Conservation (phyloP, 2,113 vertebrate genomes). For the Calidris pugnax region DNA sequence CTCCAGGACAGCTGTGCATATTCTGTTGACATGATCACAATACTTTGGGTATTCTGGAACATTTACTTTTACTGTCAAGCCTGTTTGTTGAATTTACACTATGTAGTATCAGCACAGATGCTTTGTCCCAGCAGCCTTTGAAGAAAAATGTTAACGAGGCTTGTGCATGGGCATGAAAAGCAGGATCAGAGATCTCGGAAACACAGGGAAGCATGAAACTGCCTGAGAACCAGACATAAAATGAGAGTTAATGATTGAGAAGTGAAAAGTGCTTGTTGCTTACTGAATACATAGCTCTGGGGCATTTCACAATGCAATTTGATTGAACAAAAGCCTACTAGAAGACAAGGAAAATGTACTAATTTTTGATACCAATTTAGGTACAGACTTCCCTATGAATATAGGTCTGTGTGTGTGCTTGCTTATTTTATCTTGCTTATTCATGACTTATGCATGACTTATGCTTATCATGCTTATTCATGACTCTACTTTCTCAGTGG, state of each 20-base stretch:
- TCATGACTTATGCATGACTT: too few relatives aligned
- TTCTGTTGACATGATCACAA: not conserved
- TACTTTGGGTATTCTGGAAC: not conserved
- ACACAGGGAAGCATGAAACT: constrained; percentile 22
- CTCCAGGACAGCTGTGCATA: not conserved
- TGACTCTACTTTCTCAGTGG: not conserved
- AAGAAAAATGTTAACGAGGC: not conserved
- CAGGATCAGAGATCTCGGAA: constrained; percentile 20
- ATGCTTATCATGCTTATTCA: too few relatives aligned
- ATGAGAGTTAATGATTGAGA: constrained; percentile 14
- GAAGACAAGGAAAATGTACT: not conserved
- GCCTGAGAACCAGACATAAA: constrained; percentile 20
- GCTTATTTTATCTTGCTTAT: not conserved
- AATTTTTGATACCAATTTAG: not conserved
- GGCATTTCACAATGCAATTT: not conserved
- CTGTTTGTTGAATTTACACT: not conserved
- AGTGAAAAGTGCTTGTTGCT: not conserved
- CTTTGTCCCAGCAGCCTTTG: not conserved
- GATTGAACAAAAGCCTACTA: not conserved
- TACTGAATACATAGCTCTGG: not conserved
- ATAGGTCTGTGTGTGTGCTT: not conserved
- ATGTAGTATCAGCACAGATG: not conserved
- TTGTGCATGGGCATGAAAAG: not conserved
- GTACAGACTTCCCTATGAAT: not conserved
- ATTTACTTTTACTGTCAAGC: not conserved